Conservation (phyloP, 1,140 invertebrate species). For the Drusus annulatus region DNA sequence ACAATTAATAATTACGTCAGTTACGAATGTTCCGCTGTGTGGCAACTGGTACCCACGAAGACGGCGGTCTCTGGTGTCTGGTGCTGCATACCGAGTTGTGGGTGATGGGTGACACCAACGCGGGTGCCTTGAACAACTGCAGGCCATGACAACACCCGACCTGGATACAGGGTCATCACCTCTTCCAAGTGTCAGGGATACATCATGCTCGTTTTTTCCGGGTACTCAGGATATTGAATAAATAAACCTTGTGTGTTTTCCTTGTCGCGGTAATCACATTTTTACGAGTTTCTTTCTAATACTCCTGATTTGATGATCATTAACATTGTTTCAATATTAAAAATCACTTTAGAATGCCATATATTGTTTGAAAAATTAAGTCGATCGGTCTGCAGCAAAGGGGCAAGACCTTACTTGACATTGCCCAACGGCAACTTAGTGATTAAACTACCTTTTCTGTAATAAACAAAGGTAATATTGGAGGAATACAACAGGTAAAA, state of each 20-base stretch:
- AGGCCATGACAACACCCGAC: not conserved
- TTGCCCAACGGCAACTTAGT: not conserved
- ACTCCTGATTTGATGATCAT: no score
- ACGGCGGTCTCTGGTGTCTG: not conserved
- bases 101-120: constrained; percentile 31
- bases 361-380: no score
- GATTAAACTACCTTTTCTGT: not conserved
- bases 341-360: no score
- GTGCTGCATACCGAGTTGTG: constrained; percentile 43
- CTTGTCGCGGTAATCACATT: no score
- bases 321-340: no score
- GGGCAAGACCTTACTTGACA: no score
- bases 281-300: no score
- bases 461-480: not conserved
- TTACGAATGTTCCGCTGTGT: constrained; percentile 28
- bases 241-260: no score
- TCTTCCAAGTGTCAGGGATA: no score
- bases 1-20: constrained; percentile 37
- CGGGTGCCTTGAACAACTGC: not conserved
- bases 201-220: no score
- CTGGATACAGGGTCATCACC: not conserved
- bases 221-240: no score
- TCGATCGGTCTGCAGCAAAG: no score
- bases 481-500: not conserved
- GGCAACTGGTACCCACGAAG: not conserved